Conservation (phyloP, 2,797 vertebrate species). For the Sitta carolinensis region DNA sequence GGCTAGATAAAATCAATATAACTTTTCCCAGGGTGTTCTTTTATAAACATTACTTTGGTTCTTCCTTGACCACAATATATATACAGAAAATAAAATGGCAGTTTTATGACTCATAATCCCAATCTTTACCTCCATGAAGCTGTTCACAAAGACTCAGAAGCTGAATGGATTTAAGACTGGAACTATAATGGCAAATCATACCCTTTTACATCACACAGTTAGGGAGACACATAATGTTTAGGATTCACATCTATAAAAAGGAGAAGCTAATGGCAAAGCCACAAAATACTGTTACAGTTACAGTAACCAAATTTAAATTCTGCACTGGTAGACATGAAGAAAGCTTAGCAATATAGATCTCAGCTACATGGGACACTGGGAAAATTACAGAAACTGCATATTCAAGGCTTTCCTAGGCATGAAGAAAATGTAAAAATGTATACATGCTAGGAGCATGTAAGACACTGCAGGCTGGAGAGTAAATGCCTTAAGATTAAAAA, state of each 20-base stretch:
- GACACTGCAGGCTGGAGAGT: not conserved
- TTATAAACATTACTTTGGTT: constrained; percentile 51
- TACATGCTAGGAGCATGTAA: not conserved
- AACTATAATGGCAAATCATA: not conserved
- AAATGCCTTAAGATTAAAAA: not conserved
- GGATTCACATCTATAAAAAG: not conserved
- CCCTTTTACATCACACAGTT: not conserved
- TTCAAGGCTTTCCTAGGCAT: not conserved
- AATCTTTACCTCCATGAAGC: not conserved
- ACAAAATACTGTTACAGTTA: not conserved
- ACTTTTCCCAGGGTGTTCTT: constrained; percentile 55
- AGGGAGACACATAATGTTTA: not conserved
- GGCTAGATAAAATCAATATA: constrained; percentile 52
- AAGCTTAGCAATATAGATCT: not conserved
- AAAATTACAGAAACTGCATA: not conserved
- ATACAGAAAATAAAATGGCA: constrained; percentile 46
- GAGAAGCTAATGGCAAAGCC: not conserved
- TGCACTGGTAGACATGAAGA: not conserved
- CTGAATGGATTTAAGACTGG: not conserved
- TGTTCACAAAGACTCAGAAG: not conserved
- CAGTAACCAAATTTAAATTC: not conserved
- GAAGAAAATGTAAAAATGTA: not conserved
- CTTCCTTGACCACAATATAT: constrained; percentile 49
- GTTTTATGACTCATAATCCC: constrained; percentile 47
- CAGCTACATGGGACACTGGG: not conserved